phyloP scores from a whole-genome alignment of 2,797 vertebrate genomes.

The Hipposideros larvatus region DNA sequence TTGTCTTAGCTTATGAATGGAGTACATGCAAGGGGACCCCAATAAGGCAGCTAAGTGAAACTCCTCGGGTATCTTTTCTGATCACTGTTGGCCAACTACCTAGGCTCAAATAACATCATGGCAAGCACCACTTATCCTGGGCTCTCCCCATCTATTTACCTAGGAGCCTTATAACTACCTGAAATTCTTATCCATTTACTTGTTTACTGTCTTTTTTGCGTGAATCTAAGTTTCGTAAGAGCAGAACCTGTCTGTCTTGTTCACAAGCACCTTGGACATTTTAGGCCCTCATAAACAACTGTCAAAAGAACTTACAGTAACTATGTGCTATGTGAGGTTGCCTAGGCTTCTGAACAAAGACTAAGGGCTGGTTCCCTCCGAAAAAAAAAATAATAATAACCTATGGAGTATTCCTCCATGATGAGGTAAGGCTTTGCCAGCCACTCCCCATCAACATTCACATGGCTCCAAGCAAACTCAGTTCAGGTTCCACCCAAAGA shows the following conservation, averaged over 20 bases:
- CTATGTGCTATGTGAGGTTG: not conserved
- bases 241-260: slow-evolving; percentile 11
- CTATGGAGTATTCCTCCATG: slow-evolving; percentile 56
- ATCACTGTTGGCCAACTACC: not conserved
- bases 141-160: not conserved
- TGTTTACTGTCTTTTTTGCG: not conserved
- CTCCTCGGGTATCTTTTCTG: not conserved
- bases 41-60: not conserved
- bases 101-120: not conserved
- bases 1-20: not conserved
- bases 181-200: slow-evolving; percentile 38
- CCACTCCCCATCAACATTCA: slow-evolving; percentile 52
- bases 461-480: slow-evolving; percentile 56
- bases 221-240: slow-evolving; percentile 18
- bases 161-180: not conserved
- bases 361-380: slow-evolving; percentile 8
- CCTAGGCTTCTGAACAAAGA: slow-evolving; percentile 59
- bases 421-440: slow-evolving; percentile 63
- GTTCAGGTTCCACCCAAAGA: slow-evolving; percentile 63
- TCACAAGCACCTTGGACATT: slow-evolving; percentile 7
- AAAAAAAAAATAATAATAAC: slow-evolving; percentile 4
- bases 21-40: not conserved
- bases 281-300: slow-evolving; percentile 34
- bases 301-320: not conserved
- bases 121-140: not conserved